Conservation (phyloP, 1,140 invertebrate species). For the Mizuhopecten yessoensis region DNA sequence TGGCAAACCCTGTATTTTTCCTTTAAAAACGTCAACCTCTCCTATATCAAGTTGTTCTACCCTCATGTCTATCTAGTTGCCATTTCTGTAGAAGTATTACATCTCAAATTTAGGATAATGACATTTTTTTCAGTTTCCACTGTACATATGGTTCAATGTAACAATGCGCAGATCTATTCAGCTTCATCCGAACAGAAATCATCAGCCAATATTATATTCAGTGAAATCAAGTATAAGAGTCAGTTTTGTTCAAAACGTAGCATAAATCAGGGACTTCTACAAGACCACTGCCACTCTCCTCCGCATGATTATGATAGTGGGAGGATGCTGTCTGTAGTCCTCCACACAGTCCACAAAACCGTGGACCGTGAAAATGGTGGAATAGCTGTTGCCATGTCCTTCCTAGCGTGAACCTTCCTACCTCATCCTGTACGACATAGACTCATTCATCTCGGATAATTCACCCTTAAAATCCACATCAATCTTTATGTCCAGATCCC, state of each 20-base stretch:
- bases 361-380: neutral
- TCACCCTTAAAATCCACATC: slow-evolving; percentile 98
- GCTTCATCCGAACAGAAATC: neutral
- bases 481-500: slow-evolving; percentile 98
- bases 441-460: slow-evolving; percentile 93
- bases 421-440: slow-evolving; percentile 98
- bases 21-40: no score
- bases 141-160: neutral
- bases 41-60: neutral
- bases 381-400: neutral
- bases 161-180: neutral
- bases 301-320: neutral
- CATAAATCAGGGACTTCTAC: neutral
- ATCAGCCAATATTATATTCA: neutral
- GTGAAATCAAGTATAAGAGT: neutral
- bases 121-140: no score
- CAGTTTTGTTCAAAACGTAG: neutral
- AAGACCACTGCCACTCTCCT: neutral
- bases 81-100: neutral
- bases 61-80: neutral
- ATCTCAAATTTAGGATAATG: neutral
- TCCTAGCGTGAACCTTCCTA: slow-evolving; percentile 84
- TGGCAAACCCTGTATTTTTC: neutral
- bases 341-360: neutral
- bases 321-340: neutral